These are phyloP conservation scores for Caenorhabditis sp. DNA, from an alignment of 2,888 invertebrate genomes.

Conservation along the genomic window DNA sequence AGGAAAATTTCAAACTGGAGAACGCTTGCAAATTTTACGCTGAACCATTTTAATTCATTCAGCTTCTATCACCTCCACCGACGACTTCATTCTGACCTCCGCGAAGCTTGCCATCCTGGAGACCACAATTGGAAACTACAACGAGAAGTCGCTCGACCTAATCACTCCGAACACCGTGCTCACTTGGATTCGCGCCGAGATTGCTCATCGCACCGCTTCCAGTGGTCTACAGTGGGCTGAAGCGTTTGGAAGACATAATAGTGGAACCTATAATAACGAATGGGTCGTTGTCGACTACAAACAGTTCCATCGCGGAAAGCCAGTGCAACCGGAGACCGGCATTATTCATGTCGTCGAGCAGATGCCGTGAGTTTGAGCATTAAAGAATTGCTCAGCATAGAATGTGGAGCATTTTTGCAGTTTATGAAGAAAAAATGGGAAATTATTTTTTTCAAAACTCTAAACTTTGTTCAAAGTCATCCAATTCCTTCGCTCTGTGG, in stretches of 20 bases:
- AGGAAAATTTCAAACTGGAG: neutral
- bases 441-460: too few species aligned
- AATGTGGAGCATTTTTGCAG: conserved; percentile 1
- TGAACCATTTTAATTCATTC: conserved; percentile 18
- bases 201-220: conserved; percentile 83
- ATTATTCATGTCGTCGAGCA: conserved; percentile 90
- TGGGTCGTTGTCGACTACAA: conserved; percentile 89
- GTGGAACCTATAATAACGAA: conserved; percentile 91
- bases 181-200: conserved; percentile 88
- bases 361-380: conserved; percentile 85
- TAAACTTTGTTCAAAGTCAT: too few species aligned
- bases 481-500: too few species aligned
- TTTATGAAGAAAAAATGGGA: neutral
- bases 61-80: conserved; percentile 79
- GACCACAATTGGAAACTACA: conserved; percentile 89
- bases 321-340: conserved; percentile 78
- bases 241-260: conserved; percentile 87
- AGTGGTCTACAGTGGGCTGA: conserved; percentile 73
- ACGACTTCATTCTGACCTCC: conserved; percentile 81
- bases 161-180: conserved; percentile 87
- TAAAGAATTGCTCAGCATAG: neutral
- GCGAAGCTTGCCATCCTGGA: conserved; percentile 87
- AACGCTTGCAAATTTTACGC: neutral
- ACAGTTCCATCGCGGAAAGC: conserved; percentile 85
- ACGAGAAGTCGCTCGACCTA: conserved; percentile 87